Evolutionary conservation across 2,888 invertebrate genomes (phyloP).

Genomic region (Parasteatoda lunata): DNA sequence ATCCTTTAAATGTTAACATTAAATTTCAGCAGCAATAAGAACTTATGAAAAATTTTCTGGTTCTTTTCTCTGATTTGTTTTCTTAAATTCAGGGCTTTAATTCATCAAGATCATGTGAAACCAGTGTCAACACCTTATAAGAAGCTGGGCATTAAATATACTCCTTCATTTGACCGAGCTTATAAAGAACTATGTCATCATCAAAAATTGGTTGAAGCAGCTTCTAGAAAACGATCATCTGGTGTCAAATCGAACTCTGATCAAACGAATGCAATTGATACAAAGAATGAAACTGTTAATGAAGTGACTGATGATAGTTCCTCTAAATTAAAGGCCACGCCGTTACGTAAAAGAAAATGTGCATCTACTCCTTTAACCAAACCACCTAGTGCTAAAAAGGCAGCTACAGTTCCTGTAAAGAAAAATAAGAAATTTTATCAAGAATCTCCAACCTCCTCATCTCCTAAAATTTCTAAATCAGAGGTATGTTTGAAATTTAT

Average conservation of each 20-base stretch:
- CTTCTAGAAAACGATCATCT: constrained; percentile 19
- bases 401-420: constrained; percentile 54
- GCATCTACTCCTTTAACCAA: constrained; percentile 13
- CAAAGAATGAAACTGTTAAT: background rate
- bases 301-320: constrained; percentile 16
- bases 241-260: background rate
- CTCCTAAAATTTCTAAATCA: constrained; percentile 54
- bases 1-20: too few relatives aligned
- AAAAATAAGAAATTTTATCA: constrained; percentile 62
- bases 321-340: constrained; percentile 21
- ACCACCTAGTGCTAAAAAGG: constrained; percentile 41
- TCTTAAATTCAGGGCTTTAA: constrained; percentile 78
- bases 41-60: too few relatives aligned
- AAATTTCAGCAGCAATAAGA: too few relatives aligned
- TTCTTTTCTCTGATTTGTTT: background rate
- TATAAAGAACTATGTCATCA: constrained; percentile 82
- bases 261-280: background rate
- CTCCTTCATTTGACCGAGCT: constrained; percentile 76
- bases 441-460: constrained; percentile 70
- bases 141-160: constrained; percentile 61
- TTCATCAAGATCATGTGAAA: constrained; percentile 81
- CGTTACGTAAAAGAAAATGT: constrained; percentile 35
- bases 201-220: constrained; percentile 75
- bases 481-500: constrained; percentile 29
- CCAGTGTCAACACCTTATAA: constrained; percentile 79